phyloP scores from a whole-genome alignment of 2,888 invertebrate species.

The Harpalus rubripes region DNA sequence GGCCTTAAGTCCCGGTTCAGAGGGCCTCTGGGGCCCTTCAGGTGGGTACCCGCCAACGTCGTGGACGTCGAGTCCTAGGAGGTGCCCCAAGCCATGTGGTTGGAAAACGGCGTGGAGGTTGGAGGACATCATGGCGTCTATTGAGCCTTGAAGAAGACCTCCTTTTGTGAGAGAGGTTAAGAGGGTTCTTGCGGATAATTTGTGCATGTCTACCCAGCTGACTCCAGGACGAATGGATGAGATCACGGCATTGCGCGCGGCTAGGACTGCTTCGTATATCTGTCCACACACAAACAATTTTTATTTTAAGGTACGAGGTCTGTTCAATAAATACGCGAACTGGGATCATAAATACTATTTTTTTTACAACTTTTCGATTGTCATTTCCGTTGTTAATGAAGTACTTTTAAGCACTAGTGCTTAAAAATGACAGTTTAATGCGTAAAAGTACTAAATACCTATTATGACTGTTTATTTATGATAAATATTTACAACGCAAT shows the following conservation, averaged over 20 bases:
- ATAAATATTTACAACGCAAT: too few species aligned
- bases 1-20: slow-evolving; percentile 84
- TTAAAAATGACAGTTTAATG: too few species aligned
- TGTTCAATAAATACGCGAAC: too few species aligned
- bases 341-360: too few species aligned
- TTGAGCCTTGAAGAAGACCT: slow-evolving; percentile 82
- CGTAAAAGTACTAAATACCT: too few species aligned
- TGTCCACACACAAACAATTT: background rate
- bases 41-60: slow-evolving; percentile 97
- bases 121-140: slow-evolving; percentile 83
- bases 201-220: slow-evolving; percentile 96
- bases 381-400: too few species aligned
- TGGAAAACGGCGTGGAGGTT: slow-evolving; percentile 93
- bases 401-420: too few species aligned
- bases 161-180: slow-evolving; percentile 87
- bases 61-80: slow-evolving; percentile 97
- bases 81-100: slow-evolving; percentile 98
- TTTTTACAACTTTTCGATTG: too few species aligned
- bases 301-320: too few species aligned
- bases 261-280: slow-evolving; percentile 93
- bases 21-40: slow-evolving; percentile 84
- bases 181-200: slow-evolving; percentile 88
- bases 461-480: too few species aligned
- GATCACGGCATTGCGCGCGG: slow-evolving; percentile 91
- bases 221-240: slow-evolving; percentile 92